Evolutionary conservation across 2,797 vertebrate species (phyloP).

Genomic region (Rhinatrema bivittatum): DNA sequence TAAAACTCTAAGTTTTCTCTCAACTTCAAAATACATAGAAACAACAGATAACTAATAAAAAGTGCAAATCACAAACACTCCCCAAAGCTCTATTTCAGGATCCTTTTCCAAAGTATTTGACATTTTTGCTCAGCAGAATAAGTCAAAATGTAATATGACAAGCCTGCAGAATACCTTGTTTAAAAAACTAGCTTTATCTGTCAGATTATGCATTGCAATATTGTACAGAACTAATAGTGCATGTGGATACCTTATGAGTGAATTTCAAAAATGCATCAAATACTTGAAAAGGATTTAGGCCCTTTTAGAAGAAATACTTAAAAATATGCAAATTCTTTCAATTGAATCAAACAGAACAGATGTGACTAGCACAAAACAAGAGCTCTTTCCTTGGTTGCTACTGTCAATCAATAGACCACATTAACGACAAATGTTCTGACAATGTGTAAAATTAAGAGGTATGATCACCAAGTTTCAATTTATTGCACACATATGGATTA

Average conservation of each 20-base stretch:
- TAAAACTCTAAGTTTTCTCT: too few species aligned
- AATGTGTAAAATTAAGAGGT: conserved; percentile 75
- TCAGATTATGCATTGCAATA: conserved; percentile 79
- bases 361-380: conserved; percentile 68
- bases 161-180: too few species aligned
- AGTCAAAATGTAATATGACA: too few species aligned
- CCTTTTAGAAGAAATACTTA: conserved; percentile 85
- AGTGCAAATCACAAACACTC: too few species aligned
- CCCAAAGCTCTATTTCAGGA: too few species aligned
- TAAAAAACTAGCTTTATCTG: conserved; percentile 74
- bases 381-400: conserved; percentile 59
- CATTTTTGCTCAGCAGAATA: too few species aligned
- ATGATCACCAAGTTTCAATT: conserved; percentile 67
- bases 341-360: conserved; percentile 79
- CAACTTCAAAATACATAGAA: too few species aligned
- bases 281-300: conserved; percentile 90
- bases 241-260: conserved; percentile 91
- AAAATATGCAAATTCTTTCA: conserved; percentile 85
- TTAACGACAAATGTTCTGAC: conserved; percentile 74
- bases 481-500: conserved; percentile 67
- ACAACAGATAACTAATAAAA: too few species aligned
- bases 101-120: too few species aligned
- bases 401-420: conserved; percentile 79
- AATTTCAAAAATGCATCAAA: conserved; percentile 92
- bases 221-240: conserved; percentile 92